Evolutionary conservation across 37 sponge, comb jelly and placozoan species (phyloP).

Genomic region (Beroe forskalii): DNA sequence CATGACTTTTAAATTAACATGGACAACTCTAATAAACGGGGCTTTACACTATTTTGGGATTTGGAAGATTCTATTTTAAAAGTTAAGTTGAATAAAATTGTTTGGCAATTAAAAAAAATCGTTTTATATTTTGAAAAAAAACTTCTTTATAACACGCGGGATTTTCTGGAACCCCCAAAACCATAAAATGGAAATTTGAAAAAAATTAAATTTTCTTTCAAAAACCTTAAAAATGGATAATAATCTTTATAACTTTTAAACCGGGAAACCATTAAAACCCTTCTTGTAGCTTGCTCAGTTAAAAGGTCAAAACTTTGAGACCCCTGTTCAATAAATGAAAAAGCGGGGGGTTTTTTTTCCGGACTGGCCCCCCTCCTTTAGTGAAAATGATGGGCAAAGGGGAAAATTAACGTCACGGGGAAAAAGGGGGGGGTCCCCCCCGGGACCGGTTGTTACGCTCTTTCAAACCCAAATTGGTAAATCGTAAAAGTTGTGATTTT

Average conservation of each 20-base stretch:
- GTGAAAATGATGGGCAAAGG: neutral
- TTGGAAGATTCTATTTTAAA: slow-evolving; percentile 54
- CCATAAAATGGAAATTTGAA: too few species aligned
- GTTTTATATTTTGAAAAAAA: neutral
- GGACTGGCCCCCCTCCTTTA: slow-evolving; percentile 12
- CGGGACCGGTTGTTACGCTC: slow-evolving; percentile 3
- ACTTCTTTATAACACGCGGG: too few species aligned
- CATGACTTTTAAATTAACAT: slow-evolving; percentile 38
- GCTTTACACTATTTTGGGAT: slow-evolving; percentile 44
- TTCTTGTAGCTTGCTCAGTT: neutral
- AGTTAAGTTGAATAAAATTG: neutral
- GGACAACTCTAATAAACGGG: slow-evolving; percentile 27
- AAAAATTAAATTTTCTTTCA: too few species aligned
- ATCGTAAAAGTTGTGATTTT: too few species aligned
- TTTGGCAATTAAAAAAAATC: neutral
- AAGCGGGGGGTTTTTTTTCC: neutral
- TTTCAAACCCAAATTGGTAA: too few species aligned
- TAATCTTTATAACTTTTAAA: too few species aligned
- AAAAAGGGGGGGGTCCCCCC: neutral
- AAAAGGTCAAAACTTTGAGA: neutral
- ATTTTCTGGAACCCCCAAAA: too few species aligned
- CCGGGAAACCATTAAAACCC: too few species aligned
- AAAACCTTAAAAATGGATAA: too few species aligned
- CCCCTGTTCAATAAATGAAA: slow-evolving; percentile 53
- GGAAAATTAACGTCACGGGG: slow-evolving; percentile 4